A percentile compares a stretch with the other conserved stretches of the same genome.
Evolutionary conservation across 2,888 invertebrate genomes (phyloP).

Genomic region (Melieria crassipennis): DNA sequence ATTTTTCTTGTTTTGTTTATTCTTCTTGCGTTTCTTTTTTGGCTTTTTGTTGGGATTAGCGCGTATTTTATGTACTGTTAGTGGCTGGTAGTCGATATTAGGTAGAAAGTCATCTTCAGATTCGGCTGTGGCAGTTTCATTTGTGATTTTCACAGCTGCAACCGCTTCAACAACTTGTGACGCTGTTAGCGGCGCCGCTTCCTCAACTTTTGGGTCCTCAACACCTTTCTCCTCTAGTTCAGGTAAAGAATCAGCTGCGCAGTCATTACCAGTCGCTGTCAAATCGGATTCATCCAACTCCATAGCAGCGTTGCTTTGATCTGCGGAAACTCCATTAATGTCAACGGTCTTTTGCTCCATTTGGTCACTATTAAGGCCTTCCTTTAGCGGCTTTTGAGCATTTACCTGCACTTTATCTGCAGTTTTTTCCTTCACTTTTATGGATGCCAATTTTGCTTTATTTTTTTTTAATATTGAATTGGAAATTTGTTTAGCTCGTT

Average conservation of each 20-base stretch:
- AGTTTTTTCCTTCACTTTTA: background rate
- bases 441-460: background rate
- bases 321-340: too few species aligned
- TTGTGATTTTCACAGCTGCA: background rate
- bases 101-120: slow-evolving; percentile 49
- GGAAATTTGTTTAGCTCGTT: slow-evolving; percentile 4
- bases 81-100: slow-evolving; percentile 44
- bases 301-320: too few species aligned
- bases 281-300: too few species aligned
- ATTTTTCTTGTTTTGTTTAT: slow-evolving; percentile 39
- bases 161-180: background rate
- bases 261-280: too few species aligned
- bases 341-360: too few species aligned
- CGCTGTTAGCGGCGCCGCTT: too few species aligned
- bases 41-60: slow-evolving; percentile 53
- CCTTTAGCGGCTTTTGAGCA: too few species aligned
- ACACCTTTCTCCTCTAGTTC: too few species aligned
- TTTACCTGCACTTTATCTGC: background rate
- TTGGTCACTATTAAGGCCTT: too few species aligned
- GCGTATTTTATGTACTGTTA: slow-evolving; percentile 51
- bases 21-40: slow-evolving; percentile 42
- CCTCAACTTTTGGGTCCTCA: background rate
- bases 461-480: too few species aligned
- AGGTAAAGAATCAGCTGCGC: too few species aligned
- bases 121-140: background rate